Base-by-base conservation (phyloP, 2,113 vertebrate species). In the Cyprinodon brontotheroides region DNA sequence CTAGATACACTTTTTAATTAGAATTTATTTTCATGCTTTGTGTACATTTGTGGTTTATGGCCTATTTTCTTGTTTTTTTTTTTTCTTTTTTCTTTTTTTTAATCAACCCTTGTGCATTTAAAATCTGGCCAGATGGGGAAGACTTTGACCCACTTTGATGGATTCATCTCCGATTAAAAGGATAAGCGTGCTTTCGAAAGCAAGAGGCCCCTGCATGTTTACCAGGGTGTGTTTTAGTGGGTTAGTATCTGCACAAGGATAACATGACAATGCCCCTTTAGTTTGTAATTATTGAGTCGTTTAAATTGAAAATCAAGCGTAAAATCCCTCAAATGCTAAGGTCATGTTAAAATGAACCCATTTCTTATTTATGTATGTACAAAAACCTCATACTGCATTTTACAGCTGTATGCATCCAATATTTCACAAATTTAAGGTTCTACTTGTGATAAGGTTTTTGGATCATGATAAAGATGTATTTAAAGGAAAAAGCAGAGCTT, bases 131-230 rank as follows among this genome's bases (percentile, higher is more conserved):
- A 95, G 94, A 95, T 95, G 94, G 93, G 89, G 80, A 69, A 79
- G 86, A 91, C 92, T 94, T 93, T 95, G 94, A 95, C 94, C 94
- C 93, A 95, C 90, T 95, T 95, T 94, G 90, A 89, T 93, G 93
- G 93, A 93, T 94, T 95, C 92, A 85, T 85, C 88, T 80, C 86
- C 85, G 93, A 94, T 95, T 95, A 94, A 94, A 93, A 91, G 89
- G 92, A 93, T 91, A 91, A 92, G 89, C 72, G 86, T 84, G 91
- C 89, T 91, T 91, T 93, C 82, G 83, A 91, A 91, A 92, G 90
- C 89, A 87, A 87, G 88, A 87, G 80, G 68, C 78, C 81, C 82
- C 86, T 67, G 57, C 82, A 85, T 67, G 57, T 77, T 57, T 78
- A 66, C 63, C 47, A 65, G 68, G 83, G 79, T 50, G 62, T 61